Conservation (phyloP, 1,140 invertebrate species). For the Papilio glaucus region DNA sequence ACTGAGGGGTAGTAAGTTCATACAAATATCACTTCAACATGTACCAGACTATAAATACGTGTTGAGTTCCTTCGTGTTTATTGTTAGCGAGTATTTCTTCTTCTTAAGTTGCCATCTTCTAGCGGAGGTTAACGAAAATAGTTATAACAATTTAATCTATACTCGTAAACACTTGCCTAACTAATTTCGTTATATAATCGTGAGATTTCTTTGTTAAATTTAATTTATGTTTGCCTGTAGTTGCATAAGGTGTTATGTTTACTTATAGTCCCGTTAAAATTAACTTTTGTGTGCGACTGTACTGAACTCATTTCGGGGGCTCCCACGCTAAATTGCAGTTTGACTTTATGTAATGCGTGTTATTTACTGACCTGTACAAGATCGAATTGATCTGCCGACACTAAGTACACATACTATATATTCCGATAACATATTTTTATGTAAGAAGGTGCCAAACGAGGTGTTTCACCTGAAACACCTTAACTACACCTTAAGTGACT, state of each 20-base stretch:
- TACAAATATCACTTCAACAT: not conserved
- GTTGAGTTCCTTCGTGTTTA: not conserved
- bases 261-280: too few relatives aligned
- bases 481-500: too few relatives aligned
- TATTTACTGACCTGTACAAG: constrained; percentile 34
- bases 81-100: constrained; percentile 22
- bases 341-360: constrained; percentile 32
- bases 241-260: too few relatives aligned
- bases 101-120: too few relatives aligned
- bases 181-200: too few relatives aligned
- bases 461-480: too few relatives aligned
- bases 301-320: constrained; percentile 22
- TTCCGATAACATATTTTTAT: not conserved
- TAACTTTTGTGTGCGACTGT: constrained; percentile 19
- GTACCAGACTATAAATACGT: not conserved
- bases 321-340: constrained; percentile 31
- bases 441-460: not conserved
- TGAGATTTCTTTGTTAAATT: too few relatives aligned
- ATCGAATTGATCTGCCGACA: not conserved
- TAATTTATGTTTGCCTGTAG: too few relatives aligned
- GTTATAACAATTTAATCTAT: too few relatives aligned
- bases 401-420: not conserved
- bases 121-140: too few relatives aligned
- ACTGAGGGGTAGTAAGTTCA: not conserved
- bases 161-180: too few relatives aligned